These are phyloP conservation scores for Xiphorhynchus elegans DNA, from an alignment of 2,113 vertebrate species.

Conservation along the genomic window DNA sequence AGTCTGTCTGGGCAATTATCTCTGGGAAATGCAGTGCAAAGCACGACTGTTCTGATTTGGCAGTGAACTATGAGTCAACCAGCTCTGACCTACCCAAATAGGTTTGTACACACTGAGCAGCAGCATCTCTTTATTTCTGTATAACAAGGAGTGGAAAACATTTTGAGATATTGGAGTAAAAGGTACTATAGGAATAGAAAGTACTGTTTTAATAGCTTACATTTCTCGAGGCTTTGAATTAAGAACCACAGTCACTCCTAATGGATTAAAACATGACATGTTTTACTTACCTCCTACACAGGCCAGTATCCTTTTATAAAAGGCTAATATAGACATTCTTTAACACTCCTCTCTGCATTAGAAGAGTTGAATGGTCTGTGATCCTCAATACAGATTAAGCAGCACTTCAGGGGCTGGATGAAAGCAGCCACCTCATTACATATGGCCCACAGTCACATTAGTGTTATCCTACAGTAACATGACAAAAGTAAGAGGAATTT, in stretches of 20 bases:
- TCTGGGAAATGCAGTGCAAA: background rate
- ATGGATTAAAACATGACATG: background rate
- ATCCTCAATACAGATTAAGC: background rate
- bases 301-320: background rate
- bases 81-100: background rate
- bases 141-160: background rate
- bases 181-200: background rate
- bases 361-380: background rate
- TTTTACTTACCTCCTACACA: background rate
- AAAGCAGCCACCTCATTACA: background rate
- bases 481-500: background rate
- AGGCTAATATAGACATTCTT: background rate
- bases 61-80: background rate
- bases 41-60: background rate
- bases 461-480: background rate
- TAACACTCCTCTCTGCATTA: background rate
- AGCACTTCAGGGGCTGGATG: background rate
- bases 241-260: background rate
- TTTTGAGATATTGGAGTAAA: background rate
- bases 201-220: background rate
- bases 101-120: background rate
- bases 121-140: background rate
- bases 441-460: background rate
- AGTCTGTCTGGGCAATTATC: background rate
- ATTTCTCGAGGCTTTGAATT: slow-evolving; percentile 6